phyloP scores from a whole-genome alignment of 2,888 invertebrate genomes.

The Pyrrhosoma nymphula region DNA sequence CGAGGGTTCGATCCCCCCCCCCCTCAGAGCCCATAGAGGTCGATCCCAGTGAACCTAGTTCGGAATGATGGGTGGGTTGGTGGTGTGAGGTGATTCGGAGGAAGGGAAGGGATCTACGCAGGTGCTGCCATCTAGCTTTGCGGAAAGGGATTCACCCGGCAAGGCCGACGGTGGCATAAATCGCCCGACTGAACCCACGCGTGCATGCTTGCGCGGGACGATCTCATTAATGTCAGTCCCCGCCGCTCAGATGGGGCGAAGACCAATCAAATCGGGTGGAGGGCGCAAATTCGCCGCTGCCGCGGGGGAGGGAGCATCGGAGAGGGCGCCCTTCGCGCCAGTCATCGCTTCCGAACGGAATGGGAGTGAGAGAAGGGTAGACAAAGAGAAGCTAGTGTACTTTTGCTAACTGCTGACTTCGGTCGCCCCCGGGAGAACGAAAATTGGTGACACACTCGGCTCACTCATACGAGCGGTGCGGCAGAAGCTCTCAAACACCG shows the following conservation, averaged over 20 bases:
- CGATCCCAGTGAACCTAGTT: too few species aligned
- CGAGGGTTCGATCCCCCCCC: neutral
- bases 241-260: neutral
- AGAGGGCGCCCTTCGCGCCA: neutral
- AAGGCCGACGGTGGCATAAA: neutral
- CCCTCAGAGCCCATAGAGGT: neutral
- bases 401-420: neutral
- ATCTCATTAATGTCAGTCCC: neutral
- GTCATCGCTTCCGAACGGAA: neutral
- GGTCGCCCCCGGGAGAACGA: neutral
- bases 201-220: neutral
- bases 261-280: neutral
- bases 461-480: neutral
- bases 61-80: neutral
- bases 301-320: neutral
- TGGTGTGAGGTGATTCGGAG: neutral
- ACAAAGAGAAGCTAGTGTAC: neutral
- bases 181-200: neutral
- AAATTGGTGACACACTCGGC: neutral
- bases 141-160: neutral
- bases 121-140: neutral
- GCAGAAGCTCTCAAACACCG: neutral
- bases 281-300: neutral
- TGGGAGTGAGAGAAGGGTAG: neutral
- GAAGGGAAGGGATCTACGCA: neutral